Base-by-base conservation (phyloP, 2,888 invertebrate species). In the Cataglyphis albicans region DNA sequence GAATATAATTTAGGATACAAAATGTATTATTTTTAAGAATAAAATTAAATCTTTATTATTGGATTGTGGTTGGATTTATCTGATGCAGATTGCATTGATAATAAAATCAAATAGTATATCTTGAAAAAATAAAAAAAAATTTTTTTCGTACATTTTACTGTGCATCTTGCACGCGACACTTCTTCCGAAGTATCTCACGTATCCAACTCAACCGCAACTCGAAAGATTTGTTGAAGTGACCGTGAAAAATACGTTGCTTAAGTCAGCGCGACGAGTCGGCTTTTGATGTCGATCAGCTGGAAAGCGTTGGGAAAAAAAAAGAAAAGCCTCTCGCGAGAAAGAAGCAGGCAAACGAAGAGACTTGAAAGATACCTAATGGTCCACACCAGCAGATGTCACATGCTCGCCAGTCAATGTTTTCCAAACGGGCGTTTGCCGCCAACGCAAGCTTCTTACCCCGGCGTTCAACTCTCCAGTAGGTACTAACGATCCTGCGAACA, bases 391-490 rank as follows among this genome's bases (percentile, higher is more conserved):
- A 92, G 90, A 91, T 92, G 91, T 93, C 91, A 92, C 91, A 90
- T 93, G 91, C 68, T 83, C 76, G 68, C 48, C 68, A 35, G 89
- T 74, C 90, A 84, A 94, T 94, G 94, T 94, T 94, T 94, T 93
- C 90, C 82, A 93, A 93, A 94, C 92, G 91, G 92, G 86, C 90
- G 90, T 91, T 91, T 91, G 86, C 89, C 91, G 91, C 91, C 92
- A 92, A 92, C 93, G 93, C 93, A 92, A 90, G 91, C 90, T 93
- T 93, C 94, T 93, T 93, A 93, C 84, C 92, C 94, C 85, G 91
- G 93, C 94, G 93, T 94, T 94, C 93, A 92, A 94, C 93, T 94
- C 94, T 92, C 93, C 90, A 65, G 81, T 65, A 78, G 68, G 61
- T 94, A 94, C 93, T 94, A 93, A 87, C 93, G 93, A 91, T 92